Evolutionary conservation across 1,140 invertebrate species (phyloP), one percentile per base, ranked within the genome.

Genomic region (Euglossa dilemma): DNA sequence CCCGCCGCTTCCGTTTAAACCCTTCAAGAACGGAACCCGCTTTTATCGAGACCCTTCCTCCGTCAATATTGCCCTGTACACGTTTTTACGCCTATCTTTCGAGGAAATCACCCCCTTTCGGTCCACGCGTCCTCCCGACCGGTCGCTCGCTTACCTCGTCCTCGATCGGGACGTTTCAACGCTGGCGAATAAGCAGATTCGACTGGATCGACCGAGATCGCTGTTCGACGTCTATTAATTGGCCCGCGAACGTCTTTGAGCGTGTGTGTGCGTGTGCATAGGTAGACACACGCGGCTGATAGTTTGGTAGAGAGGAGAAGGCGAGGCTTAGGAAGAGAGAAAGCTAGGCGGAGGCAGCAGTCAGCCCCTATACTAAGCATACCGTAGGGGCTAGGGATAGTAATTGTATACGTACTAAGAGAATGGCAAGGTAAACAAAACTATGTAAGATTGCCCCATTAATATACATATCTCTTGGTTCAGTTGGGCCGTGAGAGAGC

Each of bases 401-500:
- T 93, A 94, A 94, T 94, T 94, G 94, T 94, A 93, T 94, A 94
- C 93, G 93, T 91, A 92, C 87, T 90, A 83, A 87, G 92, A 94
- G 93, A 94, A 94, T 94, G 92, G 93, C 93, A 94, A 94, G 93
- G 93, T 94, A 94, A 94, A 94, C 94, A 94, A 94, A 94, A 94
- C 94, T 94, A 94, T 94, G 94, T 94, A 94, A 94, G 94, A 94
- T 94, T 94, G 93, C 91, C 94, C 94, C 93, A 94, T 94, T 94
- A 94, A 94, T 94, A 94, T 94, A 94, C 94, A 94, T 94, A 94
- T 94, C 94, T 94, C 93, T 93, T 91, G 92, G 93, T 93, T 93
- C 88, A 92, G 93, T 92, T 91, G 91, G 89, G 90, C 88, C 86
- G 76, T 83, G 87, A 87, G 87, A 85, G 85, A 90, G 90, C 85